Evolutionary conservation across 1,140 invertebrate species (phyloP).

Genomic region (Branchinecta lynchi): DNA sequence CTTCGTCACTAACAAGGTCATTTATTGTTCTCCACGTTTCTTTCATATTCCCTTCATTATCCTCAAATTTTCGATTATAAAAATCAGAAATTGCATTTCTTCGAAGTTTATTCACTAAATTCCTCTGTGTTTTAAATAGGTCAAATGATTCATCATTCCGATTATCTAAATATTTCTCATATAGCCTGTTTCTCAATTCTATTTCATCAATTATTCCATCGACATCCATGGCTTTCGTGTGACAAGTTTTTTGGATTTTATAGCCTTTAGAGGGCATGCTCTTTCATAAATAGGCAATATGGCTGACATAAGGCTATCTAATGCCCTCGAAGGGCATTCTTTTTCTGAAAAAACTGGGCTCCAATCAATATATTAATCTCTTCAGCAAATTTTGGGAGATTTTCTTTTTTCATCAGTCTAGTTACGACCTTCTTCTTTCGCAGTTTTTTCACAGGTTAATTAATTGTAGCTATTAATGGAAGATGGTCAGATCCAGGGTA

Average conservation of each 20-base stretch:
- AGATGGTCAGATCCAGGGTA: not conserved
- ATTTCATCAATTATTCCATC: conserved; percentile 6
- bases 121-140: no score
- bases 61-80: no score
- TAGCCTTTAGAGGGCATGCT: conserved; percentile 9
- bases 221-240: not conserved
- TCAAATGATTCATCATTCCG: conserved; percentile 1
- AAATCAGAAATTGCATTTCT: no score
- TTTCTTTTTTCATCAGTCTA: conserved; percentile 1
- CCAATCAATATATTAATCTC: conserved; percentile 8
- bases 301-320: conserved; percentile 10
- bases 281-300: conserved; percentile 2
- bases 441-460: not conserved
- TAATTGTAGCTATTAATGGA: conserved; percentile 4
- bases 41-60: no score
- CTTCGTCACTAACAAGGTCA: no score
- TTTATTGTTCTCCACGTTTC: no score
- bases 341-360: not conserved
- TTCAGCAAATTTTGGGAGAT: not conserved
- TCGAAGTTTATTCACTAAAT: no score
- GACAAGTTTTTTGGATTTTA: conserved; percentile 6
- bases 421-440: not conserved
- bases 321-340: conserved; percentile 3
- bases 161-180: conserved; percentile 10
- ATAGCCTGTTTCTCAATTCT: conserved; percentile 1